These are phyloP conservation scores for Pristionchus maxplancki DNA, from an alignment of 2,888 invertebrate species.

Conservation along the genomic window DNA sequence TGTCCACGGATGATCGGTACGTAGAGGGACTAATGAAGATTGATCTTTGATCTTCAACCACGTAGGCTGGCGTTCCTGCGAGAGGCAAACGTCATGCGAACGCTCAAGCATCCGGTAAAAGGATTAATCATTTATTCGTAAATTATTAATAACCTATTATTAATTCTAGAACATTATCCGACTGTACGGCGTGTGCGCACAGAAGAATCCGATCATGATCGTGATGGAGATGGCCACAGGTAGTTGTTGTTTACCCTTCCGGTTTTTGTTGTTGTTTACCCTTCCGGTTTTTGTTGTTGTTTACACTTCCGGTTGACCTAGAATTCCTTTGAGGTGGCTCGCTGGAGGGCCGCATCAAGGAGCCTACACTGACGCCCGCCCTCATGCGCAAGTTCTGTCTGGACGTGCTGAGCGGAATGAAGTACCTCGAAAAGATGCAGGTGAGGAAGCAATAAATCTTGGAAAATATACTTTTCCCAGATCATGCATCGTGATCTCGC, in stretches of 20 bases:
- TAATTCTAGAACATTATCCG: slow-evolving; percentile 59
- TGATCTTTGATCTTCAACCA: not conserved
- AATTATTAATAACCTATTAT: not conserved
- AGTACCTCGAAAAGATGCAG: slow-evolving; percentile 64
- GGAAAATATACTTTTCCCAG: slow-evolving; percentile 36
- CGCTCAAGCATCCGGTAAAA: slow-evolving; percentile 59
- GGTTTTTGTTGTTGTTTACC: not conserved
- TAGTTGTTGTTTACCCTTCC: slow-evolving; percentile 38
- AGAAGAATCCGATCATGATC: slow-evolving; percentile 69
- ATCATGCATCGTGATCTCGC: slow-evolving; percentile 67
- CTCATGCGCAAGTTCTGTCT: slow-evolving; percentile 57
- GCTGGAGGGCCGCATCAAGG: slow-evolving; percentile 54
- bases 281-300: not conserved
- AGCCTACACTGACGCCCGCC: not conserved
- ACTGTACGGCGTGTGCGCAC: slow-evolving; percentile 67
- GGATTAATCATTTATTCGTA: not conserved
- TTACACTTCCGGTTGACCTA: not conserved
- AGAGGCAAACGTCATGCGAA: slow-evolving; percentile 70
- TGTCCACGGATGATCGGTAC: slow-evolving; percentile 63
- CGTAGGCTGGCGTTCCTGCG: slow-evolving; percentile 65
- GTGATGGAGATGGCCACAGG: slow-evolving; percentile 67
- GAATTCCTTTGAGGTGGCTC: slow-evolving; percentile 54
- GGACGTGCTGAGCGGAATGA: slow-evolving; percentile 65
- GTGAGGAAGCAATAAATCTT: slow-evolving; percentile 11
- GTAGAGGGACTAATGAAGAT: not conserved